Base-by-base conservation (phyloP, 2,797 vertebrate species). In the Diplodus puntazzo region DNA sequence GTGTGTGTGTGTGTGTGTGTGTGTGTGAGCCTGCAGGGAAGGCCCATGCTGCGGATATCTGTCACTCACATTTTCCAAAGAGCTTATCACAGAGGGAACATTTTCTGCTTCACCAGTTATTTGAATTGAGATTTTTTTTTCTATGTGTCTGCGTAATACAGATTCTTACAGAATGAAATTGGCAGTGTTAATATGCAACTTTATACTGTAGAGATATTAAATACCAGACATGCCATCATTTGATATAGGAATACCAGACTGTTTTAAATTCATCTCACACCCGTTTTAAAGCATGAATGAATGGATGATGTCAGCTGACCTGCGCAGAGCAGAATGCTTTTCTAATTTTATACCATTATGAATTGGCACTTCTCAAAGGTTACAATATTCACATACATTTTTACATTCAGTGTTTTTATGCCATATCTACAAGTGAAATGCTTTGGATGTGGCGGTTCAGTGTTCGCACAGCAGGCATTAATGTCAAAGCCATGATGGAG, bases 21-120 rank as follows among this genome's bases (percentile, higher is more conserved):
- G 69, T 52, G 69, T 13, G 70, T 59, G 67, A 70, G 86, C 88
- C 82, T 89, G 80, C 84, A 79, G 89, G 80, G 81, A 88, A 87
- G 84, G 69, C 85, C 85, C 86, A 85, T 77, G 86, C 90, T 88
- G 89, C 4, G 77, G 84, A 87, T 91, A 93, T 92, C 87, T 92
- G 89, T 90, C 88, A 85, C 80, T 88, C 85, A 83, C 69, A 66
- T 84, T 87, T 91, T 90, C 80, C 84, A 83, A 88, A 93, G 87
- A 91, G 92, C 90, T 94, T 91, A 92, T 92, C 90, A 86, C 89
- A 93, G 88, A 85, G 75, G 77, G 82, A 86, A 90, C 85, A 81
- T 89, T 88, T 90, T 92, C 87, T 85, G 89, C 92, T 87, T 80
- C 88, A 85, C 70, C 75, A 73, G 87, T 87, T 87, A 76, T 87